Evolutionary conservation across 2,797 vertebrate species (phyloP), one percentile per base, ranked within the genome.

Genomic region (Podargus strigoides): DNA sequence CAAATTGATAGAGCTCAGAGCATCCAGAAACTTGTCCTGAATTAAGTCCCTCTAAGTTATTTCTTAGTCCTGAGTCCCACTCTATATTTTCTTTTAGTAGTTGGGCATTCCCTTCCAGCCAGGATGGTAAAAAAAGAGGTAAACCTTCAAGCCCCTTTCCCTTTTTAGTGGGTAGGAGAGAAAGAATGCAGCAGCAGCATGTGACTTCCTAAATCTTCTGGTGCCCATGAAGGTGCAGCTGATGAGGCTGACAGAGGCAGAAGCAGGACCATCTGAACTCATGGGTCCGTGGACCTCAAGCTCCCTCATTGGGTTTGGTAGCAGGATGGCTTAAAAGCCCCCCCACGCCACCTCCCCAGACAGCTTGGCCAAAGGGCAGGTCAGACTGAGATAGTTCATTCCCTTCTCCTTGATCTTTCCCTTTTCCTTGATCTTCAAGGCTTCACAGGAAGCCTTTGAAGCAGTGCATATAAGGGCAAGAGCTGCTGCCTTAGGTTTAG

Each of bases 381-480:
- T 92, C 91, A 96, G 82, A 41, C 49, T 72, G 41, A 89, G 72
- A 83, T 19, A 60, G 44, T 85, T 95, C 64, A 85, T 76, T 59
- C 87, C 32, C 41, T 79, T 89, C 81, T 90, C 89, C 95, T 96
- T 96, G 85, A 94, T 94, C 95, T 95, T 94, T 83, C 41, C 37
- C 20, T 92, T 70, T 41, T 70, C 75, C 95, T 96, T 94, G 89
- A 94, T 91, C 94, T 96, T 88, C 79, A 86, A 91, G 85, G 23
- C 89, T 92, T 89, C 85, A 70, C 87, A 89, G 95, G 87, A 96
- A 95, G 89, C 37, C 91, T 95, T 96, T 96, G 96, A 96, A 96
- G 93, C 82, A 87, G 72, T 21, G 49, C 49, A 46, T 83, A 83
- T 36, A 42, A 92, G 91, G 89, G 75, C 89, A 89, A 84, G 62